A percentile compares a stretch with the other conserved stretches of the same genome.
These are phyloP conservation scores for Budorcas taxicolor DNA, from an alignment of 2,113 vertebrate genomes.

Conservation along the genomic window DNA sequence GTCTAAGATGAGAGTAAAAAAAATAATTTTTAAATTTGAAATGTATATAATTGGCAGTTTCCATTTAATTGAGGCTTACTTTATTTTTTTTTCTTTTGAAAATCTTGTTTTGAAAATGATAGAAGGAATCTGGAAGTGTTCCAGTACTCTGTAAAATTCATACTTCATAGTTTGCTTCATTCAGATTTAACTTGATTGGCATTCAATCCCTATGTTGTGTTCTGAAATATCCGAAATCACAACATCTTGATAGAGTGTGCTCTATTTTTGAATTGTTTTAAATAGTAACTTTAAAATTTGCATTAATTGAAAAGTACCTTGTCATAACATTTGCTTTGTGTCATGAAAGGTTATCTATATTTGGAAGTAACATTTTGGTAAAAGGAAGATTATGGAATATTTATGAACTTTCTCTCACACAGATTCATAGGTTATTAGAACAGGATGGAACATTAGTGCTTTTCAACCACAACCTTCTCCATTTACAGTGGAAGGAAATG, in stretches of 20 bases:
- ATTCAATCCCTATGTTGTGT: conserved; percentile 48
- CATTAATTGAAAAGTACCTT: conserved; percentile 75
- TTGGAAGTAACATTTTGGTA: conserved; percentile 73
- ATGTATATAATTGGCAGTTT: background rate
- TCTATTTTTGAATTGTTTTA: conserved; percentile 76
- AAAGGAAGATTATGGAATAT: conserved; percentile 72
- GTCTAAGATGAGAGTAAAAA: background rate
- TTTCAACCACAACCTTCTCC: conserved; percentile 37
- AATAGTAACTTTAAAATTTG: conserved; percentile 73
- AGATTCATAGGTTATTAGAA: conserved; percentile 56
- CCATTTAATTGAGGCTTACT: background rate
- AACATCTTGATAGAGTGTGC: conserved; percentile 67
- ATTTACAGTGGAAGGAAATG: conserved; percentile 30
- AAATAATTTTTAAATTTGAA: background rate
- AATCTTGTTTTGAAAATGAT: conserved; percentile 39
- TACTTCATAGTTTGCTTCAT: conserved; percentile 63
- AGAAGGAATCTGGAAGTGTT: conserved; percentile 43
- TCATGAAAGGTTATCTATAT: conserved; percentile 76
- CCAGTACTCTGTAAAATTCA: conserved; percentile 37
- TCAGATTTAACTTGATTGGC: conserved; percentile 71
- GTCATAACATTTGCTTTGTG: conserved; percentile 77
- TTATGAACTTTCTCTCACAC: conserved; percentile 67
- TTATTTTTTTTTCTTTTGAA: background rate
- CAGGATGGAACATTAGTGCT: conserved; percentile 49
- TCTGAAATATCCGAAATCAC: conserved; percentile 66